phyloP scores from a whole-genome alignment of 2,797 vertebrate species.

The Lemur catta region DNA sequence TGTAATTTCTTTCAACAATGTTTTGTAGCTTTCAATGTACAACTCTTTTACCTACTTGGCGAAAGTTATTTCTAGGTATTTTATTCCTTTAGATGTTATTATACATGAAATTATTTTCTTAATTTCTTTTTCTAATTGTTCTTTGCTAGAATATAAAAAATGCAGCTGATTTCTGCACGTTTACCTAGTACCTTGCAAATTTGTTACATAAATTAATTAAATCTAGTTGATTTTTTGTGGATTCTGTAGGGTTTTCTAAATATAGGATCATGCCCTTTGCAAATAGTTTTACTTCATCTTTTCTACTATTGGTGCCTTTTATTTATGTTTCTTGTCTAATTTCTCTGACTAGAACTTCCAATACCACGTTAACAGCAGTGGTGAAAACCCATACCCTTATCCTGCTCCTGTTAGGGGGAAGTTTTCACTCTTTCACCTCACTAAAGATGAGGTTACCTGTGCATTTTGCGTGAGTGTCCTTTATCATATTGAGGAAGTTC shows the following conservation, averaged over 20 bases:
- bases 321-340: background rate
- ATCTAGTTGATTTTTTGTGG: background rate
- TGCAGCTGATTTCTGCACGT: background rate
- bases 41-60: background rate
- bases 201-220: background rate
- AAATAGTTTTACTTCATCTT: background rate
- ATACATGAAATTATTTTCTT: background rate
- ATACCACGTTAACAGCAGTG: background rate
- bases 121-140: background rate
- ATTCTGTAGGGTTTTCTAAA: background rate
- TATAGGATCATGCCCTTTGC: background rate
- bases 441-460: background rate
- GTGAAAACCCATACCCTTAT: background rate
- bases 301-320: background rate
- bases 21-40: background rate
- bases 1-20: background rate
- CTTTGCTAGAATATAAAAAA: background rate
- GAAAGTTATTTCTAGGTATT: background rate
- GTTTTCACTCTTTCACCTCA: background rate
- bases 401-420: background rate
- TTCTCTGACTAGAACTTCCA: background rate
- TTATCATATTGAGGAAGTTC: background rate
- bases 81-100: background rate
- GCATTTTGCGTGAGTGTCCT: background rate
- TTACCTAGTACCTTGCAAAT: background rate